Conservation (phyloP, 2,113 vertebrate species). For the Microcebus tavaratra region DNA sequence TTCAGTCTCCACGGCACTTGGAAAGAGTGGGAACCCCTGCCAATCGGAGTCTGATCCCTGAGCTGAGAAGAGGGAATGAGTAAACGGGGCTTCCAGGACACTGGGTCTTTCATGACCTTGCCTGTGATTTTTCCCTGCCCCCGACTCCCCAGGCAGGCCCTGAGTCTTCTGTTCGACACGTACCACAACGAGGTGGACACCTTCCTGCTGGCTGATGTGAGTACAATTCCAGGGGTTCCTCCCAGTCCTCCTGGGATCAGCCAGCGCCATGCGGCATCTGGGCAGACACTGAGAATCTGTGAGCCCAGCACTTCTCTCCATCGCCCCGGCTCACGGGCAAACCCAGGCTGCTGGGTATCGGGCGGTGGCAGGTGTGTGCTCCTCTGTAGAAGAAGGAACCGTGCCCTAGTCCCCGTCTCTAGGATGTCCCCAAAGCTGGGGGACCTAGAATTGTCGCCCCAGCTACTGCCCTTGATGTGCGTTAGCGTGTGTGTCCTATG, state of each 20-base stretch:
- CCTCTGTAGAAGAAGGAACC: background rate
- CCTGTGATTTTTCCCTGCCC: background rate
- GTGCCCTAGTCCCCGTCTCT: background rate
- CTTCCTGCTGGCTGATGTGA: slow-evolving; percentile 93
- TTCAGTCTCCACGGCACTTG: background rate
- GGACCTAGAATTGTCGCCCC: fast-evolving
- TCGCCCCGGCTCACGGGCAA: background rate
- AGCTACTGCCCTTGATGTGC: background rate
- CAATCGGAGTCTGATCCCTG: background rate
- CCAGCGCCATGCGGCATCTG: background rate
- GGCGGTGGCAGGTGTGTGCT: background rate
- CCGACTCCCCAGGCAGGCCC: slow-evolving; percentile 89
- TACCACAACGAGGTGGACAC: slow-evolving; percentile 96
- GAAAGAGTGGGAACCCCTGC: background rate
- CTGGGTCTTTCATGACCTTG: slow-evolving; percentile 25
- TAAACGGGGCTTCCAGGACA: background rate
- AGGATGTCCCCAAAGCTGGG: background rate
- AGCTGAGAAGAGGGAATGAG: background rate
- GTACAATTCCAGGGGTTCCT: slow-evolving; percentile 1
- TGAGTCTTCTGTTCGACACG: slow-evolving; percentile 95
- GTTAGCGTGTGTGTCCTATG: fast-evolving
- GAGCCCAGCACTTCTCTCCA: background rate
- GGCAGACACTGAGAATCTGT: background rate
- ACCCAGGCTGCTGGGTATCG: background rate
- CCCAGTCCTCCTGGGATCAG: background rate